These are phyloP conservation scores for Ambastaia sidthimunki DNA, from an alignment of 2,797 vertebrate genomes.

Conservation along the genomic window DNA sequence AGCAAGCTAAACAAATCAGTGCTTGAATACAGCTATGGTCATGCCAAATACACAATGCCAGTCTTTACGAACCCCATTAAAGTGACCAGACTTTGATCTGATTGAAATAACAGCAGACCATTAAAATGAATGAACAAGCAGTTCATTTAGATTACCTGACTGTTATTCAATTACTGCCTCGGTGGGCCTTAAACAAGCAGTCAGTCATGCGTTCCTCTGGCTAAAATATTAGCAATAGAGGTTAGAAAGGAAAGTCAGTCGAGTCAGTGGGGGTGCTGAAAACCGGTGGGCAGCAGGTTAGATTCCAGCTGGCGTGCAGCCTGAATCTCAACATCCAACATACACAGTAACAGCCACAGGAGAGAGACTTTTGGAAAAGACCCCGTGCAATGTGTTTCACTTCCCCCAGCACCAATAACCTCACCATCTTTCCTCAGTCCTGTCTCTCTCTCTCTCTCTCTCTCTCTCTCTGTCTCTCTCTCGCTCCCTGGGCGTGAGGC, in stretches of 20 bases:
- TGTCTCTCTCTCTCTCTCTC: neutral
- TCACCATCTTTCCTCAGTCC: slow-evolving; percentile 17
- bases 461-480: slow-evolving; percentile 7
- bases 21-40: neutral
- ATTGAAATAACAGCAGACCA: slow-evolving; percentile 4
- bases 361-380: slow-evolving; percentile 34
- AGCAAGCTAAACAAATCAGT: neutral
- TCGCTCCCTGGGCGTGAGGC: neutral
- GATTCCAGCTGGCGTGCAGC: slow-evolving; percentile 31
- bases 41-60: neutral
- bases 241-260: slow-evolving; percentile 22
- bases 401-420: slow-evolving; percentile 36
- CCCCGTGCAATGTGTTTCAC: slow-evolving; percentile 33
- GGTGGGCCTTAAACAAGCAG: slow-evolving; percentile 3
- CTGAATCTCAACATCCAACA: slow-evolving; percentile 37
- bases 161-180: neutral
- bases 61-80: slow-evolving; percentile 5
- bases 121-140: slow-evolving; percentile 13
- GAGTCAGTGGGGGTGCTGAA: slow-evolving; percentile 34
- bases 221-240: slow-evolving; percentile 18
- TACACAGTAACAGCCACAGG: slow-evolving; percentile 26
- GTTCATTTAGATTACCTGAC: neutral
- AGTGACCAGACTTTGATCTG: neutral
- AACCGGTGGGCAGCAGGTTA: slow-evolving; percentile 17
- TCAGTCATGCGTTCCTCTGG: neutral